A percentile compares a stretch with the other conserved stretches of the same genome.
These are phyloP conservation scores for Protonibea diacanthus DNA, from an alignment of 2,797 vertebrate genomes.

Conservation along the genomic window DNA sequence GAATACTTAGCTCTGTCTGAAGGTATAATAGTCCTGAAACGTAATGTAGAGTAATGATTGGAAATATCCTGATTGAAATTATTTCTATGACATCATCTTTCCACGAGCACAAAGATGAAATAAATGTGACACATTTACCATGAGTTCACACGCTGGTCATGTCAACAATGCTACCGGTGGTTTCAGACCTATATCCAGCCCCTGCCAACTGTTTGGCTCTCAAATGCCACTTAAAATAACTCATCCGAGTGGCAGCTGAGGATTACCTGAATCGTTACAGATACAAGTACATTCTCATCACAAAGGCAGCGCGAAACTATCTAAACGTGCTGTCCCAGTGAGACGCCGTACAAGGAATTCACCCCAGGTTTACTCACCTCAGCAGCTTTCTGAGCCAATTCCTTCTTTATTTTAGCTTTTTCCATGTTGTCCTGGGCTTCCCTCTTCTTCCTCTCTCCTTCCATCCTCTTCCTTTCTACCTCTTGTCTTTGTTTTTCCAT, in stretches of 20 bases:
- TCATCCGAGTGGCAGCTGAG: constrained; percentile 71
- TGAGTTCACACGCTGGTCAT: constrained; percentile 44
- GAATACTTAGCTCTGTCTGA: constrained; percentile 40
- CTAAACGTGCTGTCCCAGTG: constrained; percentile 10
- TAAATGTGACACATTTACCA: constrained; percentile 2
- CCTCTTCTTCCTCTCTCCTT: constrained; percentile 93
- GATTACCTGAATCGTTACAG: constrained; percentile 78
- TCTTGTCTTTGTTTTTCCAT: constrained; percentile 99
- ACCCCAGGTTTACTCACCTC: constrained; percentile 84
- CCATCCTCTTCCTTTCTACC: constrained; percentile 91
- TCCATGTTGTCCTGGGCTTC: constrained; percentile 93
- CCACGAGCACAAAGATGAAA: neutral
- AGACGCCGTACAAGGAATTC: constrained; percentile 11
- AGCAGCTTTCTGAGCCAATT: constrained; percentile 93
- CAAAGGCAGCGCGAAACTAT: constrained; percentile 4
- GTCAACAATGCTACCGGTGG: constrained; percentile 43
- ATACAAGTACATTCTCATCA: constrained; percentile 55
- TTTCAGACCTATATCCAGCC: constrained; percentile 70
- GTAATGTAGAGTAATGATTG: neutral
- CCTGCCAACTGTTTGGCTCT: constrained; percentile 72
- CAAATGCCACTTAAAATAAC: constrained; percentile 75
- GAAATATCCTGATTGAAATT: neutral
- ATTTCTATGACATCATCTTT: neutral
- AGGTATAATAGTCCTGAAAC: neutral
- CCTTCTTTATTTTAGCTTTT: constrained; percentile 96